Percentiles rank a stretch among this genome's conserved stretches.
Evolutionary conservation across 2,888 invertebrate genomes (phyloP).

Genomic region (Argyra leucocephala): DNA sequence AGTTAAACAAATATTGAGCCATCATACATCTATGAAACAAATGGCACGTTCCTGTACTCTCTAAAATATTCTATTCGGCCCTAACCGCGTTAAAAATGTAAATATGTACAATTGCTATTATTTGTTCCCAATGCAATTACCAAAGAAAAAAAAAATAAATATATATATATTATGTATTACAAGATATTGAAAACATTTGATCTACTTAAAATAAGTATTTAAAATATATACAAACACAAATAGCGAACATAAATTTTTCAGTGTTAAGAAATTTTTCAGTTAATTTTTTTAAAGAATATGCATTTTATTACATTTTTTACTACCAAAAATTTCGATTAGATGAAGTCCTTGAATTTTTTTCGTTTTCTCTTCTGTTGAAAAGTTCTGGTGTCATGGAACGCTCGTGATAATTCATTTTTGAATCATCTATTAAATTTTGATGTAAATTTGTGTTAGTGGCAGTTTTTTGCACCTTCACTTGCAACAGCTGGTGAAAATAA

Average conservation of each 20-base stretch:
- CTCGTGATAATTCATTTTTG: neutral
- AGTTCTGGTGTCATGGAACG: neutral
- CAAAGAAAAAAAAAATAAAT: too few relatives aligned
- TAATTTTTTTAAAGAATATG: neutral
- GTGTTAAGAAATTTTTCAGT: neutral
- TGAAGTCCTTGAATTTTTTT: neutral
- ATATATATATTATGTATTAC: too few relatives aligned
- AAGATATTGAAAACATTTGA: neutral
- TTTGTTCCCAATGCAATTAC: too few relatives aligned
- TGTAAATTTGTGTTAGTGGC: conserved; percentile 14
- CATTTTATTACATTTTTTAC: neutral
- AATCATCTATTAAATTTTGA: neutral
- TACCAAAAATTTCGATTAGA: neutral
- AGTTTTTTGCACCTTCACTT: conserved; percentile 27
- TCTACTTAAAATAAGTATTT: neutral
- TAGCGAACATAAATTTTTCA: neutral
- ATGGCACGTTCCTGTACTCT: too few relatives aligned
- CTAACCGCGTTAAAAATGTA: too few relatives aligned
- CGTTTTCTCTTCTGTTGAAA: neutral
- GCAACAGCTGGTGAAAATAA: conserved; percentile 77
- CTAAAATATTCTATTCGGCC: too few relatives aligned
- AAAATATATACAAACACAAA: neutral
- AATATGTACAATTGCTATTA: too few relatives aligned
- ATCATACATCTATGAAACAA: too few relatives aligned
- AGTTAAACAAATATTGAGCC: too few relatives aligned